phyloP scores from a whole-genome alignment of 2,113 vertebrate genomes.

The Epinephelus lanceolatus region DNA sequence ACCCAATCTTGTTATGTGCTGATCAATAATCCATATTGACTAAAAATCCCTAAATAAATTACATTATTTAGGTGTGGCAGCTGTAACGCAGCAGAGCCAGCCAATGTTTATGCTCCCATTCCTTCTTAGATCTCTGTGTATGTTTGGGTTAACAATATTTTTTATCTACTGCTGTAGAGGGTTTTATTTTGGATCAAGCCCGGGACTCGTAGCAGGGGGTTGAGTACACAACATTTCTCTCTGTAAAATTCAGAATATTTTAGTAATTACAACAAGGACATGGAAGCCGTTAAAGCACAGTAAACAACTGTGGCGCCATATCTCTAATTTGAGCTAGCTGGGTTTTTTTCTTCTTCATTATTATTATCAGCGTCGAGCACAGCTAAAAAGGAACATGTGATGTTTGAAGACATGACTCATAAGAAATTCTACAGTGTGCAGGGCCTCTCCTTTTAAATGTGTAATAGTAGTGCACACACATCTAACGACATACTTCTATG shows the following conservation, averaged over 20 bases:
- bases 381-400: background rate
- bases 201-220: conserved; percentile 29
- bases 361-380: background rate
- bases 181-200: conserved; percentile 37
- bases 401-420: conserved; percentile 1
- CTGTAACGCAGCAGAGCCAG: background rate
- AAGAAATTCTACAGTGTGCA: background rate
- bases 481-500: background rate
- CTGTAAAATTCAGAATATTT: conserved; percentile 19
- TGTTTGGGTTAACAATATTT: conserved; percentile 10
- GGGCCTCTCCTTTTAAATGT: background rate
- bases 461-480: background rate
- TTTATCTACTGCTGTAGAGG: background rate
- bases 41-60: conserved; percentile 10
- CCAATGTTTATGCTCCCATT: background rate
- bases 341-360: background rate
- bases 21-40: conserved; percentile 11
- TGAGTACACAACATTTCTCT: conserved; percentile 10
- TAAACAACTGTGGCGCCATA: conserved; percentile 21
- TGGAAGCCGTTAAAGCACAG: conserved; percentile 7
- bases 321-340: background rate
- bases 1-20: background rate
- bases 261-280: conserved; percentile 32
- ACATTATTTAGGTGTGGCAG: background rate
- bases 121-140: conserved; percentile 20